phyloP scores from a whole-genome alignment of 2,113 vertebrate species.

The Porphyrio hochstetteri region DNA sequence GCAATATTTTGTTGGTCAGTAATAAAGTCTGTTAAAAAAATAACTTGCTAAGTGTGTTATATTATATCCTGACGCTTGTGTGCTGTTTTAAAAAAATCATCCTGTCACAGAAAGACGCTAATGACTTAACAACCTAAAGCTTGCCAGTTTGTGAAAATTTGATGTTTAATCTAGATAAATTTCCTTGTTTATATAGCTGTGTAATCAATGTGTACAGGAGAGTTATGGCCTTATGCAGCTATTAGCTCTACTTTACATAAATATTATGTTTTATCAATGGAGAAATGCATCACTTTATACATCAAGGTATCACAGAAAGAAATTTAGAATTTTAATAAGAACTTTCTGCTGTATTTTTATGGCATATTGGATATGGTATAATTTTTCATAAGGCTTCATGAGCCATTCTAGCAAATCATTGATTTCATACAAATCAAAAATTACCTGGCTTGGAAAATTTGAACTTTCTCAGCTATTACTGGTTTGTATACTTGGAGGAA shows the following conservation, averaged over 20 bases:
- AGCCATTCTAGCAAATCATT: constrained; percentile 32
- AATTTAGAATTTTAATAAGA: constrained; percentile 47
- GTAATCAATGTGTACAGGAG: constrained; percentile 38
- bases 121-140: constrained; percentile 41
- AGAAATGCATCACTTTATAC: constrained; percentile 52
- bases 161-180: constrained; percentile 66
- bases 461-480: constrained; percentile 16
- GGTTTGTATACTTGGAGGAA: constrained; percentile 6
- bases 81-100: constrained; percentile 25
- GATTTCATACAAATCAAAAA: constrained; percentile 60
- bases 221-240: constrained; percentile 27
- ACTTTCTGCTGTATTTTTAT: constrained; percentile 17
- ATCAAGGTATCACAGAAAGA: constrained; percentile 30
- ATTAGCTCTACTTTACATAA: constrained; percentile 64
- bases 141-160: constrained; percentile 20
- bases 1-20: neutral
- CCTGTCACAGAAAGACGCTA: constrained; percentile 17
- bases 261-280: constrained; percentile 54
- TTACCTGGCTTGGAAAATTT: constrained; percentile 25
- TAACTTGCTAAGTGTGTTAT: neutral
- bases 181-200: constrained; percentile 33
- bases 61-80: constrained; percentile 16
- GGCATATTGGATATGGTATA: neutral
- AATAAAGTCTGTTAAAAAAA: neutral
- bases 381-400: constrained; percentile 25